These are phyloP conservation scores for Gavia stellata DNA, from an alignment of 2,113 vertebrate genomes.

Conservation along the genomic window DNA sequence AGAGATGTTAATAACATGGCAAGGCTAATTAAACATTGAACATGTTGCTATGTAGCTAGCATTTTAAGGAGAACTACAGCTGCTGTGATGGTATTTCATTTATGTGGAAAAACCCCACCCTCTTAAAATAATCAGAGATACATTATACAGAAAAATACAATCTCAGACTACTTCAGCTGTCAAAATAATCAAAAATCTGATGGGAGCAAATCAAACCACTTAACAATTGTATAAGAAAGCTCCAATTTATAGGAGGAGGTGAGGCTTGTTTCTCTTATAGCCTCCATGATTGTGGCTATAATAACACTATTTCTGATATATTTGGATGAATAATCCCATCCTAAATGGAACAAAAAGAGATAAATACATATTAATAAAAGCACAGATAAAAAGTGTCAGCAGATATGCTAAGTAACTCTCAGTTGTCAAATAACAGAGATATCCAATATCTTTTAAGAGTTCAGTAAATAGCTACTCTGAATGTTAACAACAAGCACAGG, in stretches of 20 bases:
- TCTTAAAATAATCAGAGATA: constrained; percentile 23
- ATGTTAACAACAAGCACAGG: background rate
- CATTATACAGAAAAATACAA: constrained; percentile 18
- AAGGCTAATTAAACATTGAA: constrained; percentile 45
- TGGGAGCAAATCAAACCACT: background rate
- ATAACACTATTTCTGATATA: background rate
- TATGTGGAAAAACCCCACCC: background rate
- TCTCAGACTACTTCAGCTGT: constrained; percentile 7
- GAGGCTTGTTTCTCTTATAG: background rate
- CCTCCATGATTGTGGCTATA: background rate
- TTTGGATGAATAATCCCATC: background rate
- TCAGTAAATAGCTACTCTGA: background rate
- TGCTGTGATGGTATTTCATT: constrained; percentile 17
- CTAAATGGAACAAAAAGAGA: background rate
- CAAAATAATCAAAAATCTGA: background rate
- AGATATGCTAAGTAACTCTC: background rate
- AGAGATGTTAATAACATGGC: constrained; percentile 12
- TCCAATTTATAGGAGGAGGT: background rate
- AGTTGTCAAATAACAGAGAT: background rate
- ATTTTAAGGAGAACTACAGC: constrained; percentile 37
- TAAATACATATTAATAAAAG: background rate
- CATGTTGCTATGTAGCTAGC: background rate
- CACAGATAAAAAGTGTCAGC: background rate
- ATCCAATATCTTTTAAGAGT: background rate
- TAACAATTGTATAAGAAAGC: background rate